Conservation (phyloP, 2,113 vertebrate species). For the Neotragus moschatus region DNA sequence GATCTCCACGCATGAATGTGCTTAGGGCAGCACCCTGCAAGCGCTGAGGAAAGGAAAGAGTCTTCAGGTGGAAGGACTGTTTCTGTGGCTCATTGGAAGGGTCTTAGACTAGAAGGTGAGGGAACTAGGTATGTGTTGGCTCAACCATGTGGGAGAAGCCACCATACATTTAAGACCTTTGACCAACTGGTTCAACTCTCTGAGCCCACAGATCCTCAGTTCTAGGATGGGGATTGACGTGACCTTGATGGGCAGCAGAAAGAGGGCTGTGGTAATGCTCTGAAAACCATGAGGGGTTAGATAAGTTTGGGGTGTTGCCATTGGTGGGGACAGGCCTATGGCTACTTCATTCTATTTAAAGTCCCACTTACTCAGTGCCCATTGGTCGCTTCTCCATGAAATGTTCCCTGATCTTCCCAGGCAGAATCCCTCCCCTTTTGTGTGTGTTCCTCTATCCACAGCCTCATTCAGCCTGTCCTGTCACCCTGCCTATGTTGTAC, state of each 20-base stretch:
- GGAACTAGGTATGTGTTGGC: not conserved
- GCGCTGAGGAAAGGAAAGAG: not conserved
- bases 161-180: not conserved
- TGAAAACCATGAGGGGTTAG: not conserved
- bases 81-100: not conserved
- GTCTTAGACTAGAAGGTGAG: not conserved
- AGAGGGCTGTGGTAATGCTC: not conserved
- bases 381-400: not conserved
- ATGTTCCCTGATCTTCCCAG: not conserved
- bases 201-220: not conserved
- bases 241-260: not conserved
- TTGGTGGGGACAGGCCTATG: not conserved
- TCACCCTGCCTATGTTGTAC: not conserved
- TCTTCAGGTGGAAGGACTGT: not conserved
- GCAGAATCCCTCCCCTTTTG: not conserved
- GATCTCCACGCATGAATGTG: fast-evolving
- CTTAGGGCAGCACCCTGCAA: not conserved
- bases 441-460: not conserved
- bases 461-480: not conserved
- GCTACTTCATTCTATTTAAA: not conserved
- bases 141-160: not conserved
- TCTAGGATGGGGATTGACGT: not conserved
- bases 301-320: not conserved
- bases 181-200: not conserved
- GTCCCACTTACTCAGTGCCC: not conserved